Evolutionary conservation across 2,113 vertebrate genomes (phyloP).

Genomic region (Antechinus flavipes): DNA sequence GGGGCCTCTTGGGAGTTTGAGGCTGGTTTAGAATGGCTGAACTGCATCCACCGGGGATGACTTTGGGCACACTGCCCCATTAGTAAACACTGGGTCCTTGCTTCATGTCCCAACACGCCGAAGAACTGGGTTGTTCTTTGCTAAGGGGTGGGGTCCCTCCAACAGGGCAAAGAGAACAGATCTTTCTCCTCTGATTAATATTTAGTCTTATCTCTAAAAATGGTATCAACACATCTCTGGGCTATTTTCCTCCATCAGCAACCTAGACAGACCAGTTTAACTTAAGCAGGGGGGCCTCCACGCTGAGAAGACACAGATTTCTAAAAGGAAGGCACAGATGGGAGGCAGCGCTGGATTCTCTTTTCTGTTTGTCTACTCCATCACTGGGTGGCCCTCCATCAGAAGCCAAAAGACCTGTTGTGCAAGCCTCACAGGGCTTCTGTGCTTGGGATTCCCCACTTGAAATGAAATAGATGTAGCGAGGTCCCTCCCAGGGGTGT

Average conservation of each 20-base stretch:
- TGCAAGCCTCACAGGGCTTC: neutral
- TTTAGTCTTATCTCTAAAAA: neutral
- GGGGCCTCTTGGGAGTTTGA: neutral
- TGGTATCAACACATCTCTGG: neutral
- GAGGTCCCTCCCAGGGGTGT: neutral
- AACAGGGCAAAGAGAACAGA: neutral
- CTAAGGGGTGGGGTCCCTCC: neutral
- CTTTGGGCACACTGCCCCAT: neutral
- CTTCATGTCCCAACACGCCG: neutral
- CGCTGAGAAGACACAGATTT: neutral
- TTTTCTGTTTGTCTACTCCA: neutral
- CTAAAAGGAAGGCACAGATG: neutral
- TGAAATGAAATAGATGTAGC: neutral
- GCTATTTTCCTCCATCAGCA: neutral
- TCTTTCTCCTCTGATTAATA: neutral
- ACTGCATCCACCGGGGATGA: neutral
- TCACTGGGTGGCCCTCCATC: neutral
- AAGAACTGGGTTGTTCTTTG: neutral
- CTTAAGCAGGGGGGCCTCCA: neutral
- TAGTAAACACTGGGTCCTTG: neutral
- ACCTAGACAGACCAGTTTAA: slow-evolving; percentile 1
- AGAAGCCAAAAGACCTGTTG: neutral
- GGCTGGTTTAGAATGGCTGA: neutral
- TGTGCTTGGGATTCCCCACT: neutral
- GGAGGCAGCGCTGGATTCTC: neutral